A percentile compares a stretch with the other conserved stretches of the same genome.
phyloP scores from a whole-genome alignment of 2,113 vertebrate species.

The Paradisaea rubra region DNA sequence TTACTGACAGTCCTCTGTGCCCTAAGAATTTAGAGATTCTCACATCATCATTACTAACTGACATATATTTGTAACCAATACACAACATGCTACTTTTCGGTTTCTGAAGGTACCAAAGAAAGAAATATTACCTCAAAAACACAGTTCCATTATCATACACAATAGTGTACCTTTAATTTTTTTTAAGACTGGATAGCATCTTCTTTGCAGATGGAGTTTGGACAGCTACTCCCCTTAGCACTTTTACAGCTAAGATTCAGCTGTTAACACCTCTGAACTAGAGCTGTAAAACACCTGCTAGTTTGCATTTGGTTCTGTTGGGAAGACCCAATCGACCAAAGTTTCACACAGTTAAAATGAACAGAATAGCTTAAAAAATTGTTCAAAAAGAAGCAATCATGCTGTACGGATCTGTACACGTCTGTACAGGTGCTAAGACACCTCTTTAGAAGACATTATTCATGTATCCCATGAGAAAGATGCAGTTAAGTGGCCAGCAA shows the following conservation, averaged over 20 bases:
- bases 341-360: neutral
- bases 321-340: neutral
- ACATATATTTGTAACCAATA: neutral
- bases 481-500: neutral
- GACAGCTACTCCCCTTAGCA: neutral
- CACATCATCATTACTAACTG: neutral
- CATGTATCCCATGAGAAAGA: neutral
- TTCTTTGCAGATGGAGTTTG: neutral
- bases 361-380: neutral
- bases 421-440: neutral
- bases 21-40: neutral
- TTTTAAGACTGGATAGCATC: neutral
- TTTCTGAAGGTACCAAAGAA: neutral
- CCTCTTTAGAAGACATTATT: neutral
- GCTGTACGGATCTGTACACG: neutral
- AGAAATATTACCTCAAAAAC: neutral
- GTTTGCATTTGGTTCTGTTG: neutral
- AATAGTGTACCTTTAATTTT: neutral
- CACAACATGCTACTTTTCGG: neutral
- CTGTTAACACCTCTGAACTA: neutral
- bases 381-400: neutral
- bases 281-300: neutral
- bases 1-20: neutral
- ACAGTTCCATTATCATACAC: neutral
- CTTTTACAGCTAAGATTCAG: neutral